Evolutionary conservation across 1,140 invertebrate species (phyloP), one percentile per base, ranked within the genome.

Genomic region (Scaptomyza pallida): DNA sequence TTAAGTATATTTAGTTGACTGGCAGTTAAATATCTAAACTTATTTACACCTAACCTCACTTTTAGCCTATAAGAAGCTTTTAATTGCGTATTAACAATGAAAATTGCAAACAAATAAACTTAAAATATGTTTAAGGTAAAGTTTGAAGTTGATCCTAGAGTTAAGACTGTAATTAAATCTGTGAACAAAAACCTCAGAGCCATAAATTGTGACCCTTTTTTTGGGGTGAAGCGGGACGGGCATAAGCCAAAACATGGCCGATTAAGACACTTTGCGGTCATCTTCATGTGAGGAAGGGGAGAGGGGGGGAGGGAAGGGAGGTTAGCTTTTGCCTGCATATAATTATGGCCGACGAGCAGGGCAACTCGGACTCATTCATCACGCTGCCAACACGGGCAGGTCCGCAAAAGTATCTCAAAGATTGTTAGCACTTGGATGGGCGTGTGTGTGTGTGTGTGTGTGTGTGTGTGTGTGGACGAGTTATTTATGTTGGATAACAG

Each of bases 401-500:
- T n/a, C 61, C 75, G 59, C 21, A 65, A 72, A 81, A 74, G 81
- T 86, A 86, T 86, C 81, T 86, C 68, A 44, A 62, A 88, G 82
- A 86, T 88, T 75, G 78, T 86, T 86, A 82, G 74, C 82, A 86
- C 76, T 85, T 83, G 83, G 60, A 41, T 35, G 21, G 30, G 26
- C 26, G 2, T n/a, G 12, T 45, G 41, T 23, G 54, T 44, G 56
- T 41, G 59, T 37, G 48, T 61, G 17, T 17, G 2, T 21, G 35
- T 30, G 40, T 41, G 21, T 41, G 26, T 30, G 33, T 35, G 10
- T 12, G 1, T 10, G 33, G 51, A 59, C 76, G 72, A 81, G 78
- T 88, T 85, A 85, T 85, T 85, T 85, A 85, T 86, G 80, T 80
- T 72, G 59, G 67, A 73, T 67, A 62, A 63, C 75, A 67, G 65